Evolutionary conservation across 2,888 invertebrate genomes (phyloP).

Genomic region (Acronicta leporina): DNA sequence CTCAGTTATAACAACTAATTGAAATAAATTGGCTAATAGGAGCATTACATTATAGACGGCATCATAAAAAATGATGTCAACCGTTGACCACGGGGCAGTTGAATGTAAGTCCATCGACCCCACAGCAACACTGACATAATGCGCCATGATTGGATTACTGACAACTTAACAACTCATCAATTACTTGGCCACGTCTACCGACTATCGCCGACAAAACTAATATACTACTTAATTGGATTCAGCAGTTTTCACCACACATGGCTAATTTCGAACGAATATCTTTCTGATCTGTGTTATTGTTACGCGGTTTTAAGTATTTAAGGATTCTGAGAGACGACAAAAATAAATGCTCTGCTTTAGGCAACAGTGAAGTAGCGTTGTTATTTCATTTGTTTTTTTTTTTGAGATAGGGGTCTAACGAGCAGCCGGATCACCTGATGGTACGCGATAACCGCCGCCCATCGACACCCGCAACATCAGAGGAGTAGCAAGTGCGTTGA

Average conservation of each 20-base stretch:
- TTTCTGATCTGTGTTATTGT: conserved; percentile 42
- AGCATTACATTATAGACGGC: conserved; percentile 57
- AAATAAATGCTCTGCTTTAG: conserved; percentile 39
- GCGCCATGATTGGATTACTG: conserved; percentile 70
- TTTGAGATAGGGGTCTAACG: too few species aligned
- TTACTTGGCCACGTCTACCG: conserved; percentile 46
- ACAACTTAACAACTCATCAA: conserved; percentile 75
- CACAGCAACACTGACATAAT: conserved; percentile 70
- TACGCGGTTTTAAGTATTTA: conserved; percentile 35
- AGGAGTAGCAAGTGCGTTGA: too few species aligned
- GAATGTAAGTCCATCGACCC: conserved; percentile 72
- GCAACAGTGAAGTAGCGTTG: conserved; percentile 29
- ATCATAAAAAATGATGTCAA: conserved; percentile 61
- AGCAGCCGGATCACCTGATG: too few species aligned
- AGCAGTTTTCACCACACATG: conserved; percentile 49
- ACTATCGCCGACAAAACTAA: conserved; percentile 54
- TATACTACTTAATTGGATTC: conserved; percentile 63
- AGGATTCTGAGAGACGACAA: conserved; percentile 49
- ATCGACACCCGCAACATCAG: too few species aligned
- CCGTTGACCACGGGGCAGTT: conserved; percentile 55
- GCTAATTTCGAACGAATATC: conserved; percentile 53
- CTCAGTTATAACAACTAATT: conserved; percentile 53
- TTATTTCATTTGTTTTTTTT: conserved; percentile 33
- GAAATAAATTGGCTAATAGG: conserved; percentile 66
- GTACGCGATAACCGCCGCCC: too few species aligned